Conservation (phyloP, 2,888 invertebrate genomes). For the Limenitis camilla region DNA sequence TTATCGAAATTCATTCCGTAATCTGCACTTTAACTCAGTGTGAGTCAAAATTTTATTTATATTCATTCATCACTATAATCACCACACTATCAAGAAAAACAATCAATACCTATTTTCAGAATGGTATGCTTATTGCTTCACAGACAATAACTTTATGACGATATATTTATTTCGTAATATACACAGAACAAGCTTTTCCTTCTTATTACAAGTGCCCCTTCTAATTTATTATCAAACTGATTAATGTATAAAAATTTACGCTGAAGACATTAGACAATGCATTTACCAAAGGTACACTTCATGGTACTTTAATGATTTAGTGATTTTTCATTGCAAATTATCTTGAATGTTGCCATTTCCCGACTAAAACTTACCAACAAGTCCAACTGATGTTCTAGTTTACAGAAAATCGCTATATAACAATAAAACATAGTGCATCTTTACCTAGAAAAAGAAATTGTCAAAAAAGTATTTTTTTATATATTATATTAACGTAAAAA, state of each 20-base stretch:
- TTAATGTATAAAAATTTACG: slow-evolving; percentile 5
- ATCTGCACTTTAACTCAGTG: slow-evolving; percentile 26
- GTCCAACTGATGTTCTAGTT: too few relatives aligned
- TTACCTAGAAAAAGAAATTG: too few relatives aligned
- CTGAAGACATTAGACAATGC: slow-evolving; percentile 9
- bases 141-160: slow-evolving; percentile 12
- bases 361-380: too few relatives aligned
- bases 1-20: slow-evolving; percentile 68
- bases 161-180: slow-evolving; percentile 3
- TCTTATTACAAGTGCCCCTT: too few relatives aligned
- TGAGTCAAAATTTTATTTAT: slow-evolving; percentile 22
- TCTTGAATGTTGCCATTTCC: background rate
- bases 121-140: slow-evolving; percentile 21
- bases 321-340: slow-evolving; percentile 18
- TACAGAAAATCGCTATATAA: too few relatives aligned
- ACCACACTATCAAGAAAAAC: slow-evolving; percentile 40
- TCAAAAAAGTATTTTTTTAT: too few relatives aligned
- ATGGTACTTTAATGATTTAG: background rate
- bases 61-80: slow-evolving; percentile 30
- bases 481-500: too few relatives aligned
- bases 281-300: background rate
- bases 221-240: slow-evolving; percentile 5
- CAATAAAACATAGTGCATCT: too few relatives aligned
- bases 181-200: background rate
- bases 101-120: slow-evolving; percentile 49